These are phyloP conservation scores for Eristalinus aeneus DNA, from an alignment of 2,888 invertebrate genomes.

Conservation along the genomic window DNA sequence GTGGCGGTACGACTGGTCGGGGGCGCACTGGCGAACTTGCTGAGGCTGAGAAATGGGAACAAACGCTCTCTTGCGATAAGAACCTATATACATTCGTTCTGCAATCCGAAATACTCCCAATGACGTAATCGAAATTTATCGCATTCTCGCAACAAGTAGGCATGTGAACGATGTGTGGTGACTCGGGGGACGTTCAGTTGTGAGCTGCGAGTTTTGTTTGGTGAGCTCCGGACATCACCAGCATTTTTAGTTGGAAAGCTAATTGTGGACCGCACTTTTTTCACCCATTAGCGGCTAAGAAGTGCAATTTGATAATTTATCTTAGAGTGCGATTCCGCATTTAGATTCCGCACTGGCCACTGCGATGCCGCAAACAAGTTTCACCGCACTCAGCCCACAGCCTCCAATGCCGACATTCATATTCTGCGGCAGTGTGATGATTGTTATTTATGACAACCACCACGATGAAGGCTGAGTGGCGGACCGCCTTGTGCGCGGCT, in stretches of 20 bases:
- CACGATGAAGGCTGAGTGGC: constrained; percentile 16
- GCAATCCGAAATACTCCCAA: too few species aligned
- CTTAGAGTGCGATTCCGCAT: background rate
- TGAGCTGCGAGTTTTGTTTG: too few species aligned
- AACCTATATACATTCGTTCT: background rate
- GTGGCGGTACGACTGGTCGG: background rate
- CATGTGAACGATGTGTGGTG: too few species aligned
- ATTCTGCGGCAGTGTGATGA: constrained; percentile 58
- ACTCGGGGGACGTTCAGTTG: too few species aligned
- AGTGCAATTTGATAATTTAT: background rate
- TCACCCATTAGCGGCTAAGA: too few species aligned
- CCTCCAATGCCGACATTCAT: constrained; percentile 30
- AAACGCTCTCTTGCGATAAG: background rate
- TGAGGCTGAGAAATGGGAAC: background rate
- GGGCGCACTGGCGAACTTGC: background rate
- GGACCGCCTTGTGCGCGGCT: background rate
- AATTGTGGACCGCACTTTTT: too few species aligned
- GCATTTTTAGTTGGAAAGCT: too few species aligned
- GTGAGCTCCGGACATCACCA: too few species aligned
- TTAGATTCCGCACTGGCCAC: background rate
- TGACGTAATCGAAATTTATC: too few species aligned
- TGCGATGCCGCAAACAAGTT: constrained; percentile 25
- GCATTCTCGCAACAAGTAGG: too few species aligned
- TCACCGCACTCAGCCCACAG: constrained; percentile 8
- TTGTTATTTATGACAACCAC: constrained; percentile 67